A percentile compares a stretch with the other conserved stretches of the same genome.
These are phyloP conservation scores for Trididemnum clinides DNA, from an alignment of 23 tunicate species.

Conservation along the genomic window DNA sequence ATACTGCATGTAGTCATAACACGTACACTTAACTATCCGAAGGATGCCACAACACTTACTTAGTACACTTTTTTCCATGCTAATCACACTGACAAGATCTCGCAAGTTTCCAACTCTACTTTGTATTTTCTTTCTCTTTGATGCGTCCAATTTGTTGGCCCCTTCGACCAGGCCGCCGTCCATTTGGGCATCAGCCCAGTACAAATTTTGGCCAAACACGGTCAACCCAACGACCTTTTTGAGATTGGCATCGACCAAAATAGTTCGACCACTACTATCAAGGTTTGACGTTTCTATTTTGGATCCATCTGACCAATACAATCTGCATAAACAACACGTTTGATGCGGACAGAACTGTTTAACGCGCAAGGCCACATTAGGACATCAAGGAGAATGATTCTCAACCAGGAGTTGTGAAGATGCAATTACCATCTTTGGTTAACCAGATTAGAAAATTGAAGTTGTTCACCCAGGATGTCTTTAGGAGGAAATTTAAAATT, in stretches of 20 bases:
- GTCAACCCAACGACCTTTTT: conserved; percentile 52
- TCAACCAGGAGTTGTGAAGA: too few species aligned
- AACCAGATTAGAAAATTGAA: too few species aligned
- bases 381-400: too few species aligned
- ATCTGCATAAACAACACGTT: conserved; percentile 34
- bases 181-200: conserved; percentile 66
- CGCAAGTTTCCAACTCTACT: conserved; percentile 51
- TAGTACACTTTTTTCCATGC: conserved; percentile 26
- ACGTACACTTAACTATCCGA: too few species aligned
- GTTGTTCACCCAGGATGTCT: too few species aligned
- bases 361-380: too few species aligned
- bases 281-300: conserved; percentile 35
- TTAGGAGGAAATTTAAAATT: too few species aligned
- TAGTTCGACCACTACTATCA: conserved; percentile 55
- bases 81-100: conserved; percentile 50
- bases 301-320: conserved; percentile 74
- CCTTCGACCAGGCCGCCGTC: conserved; percentile 61
- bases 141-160: conserved; percentile 48
- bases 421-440: too few species aligned
- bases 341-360: too few species aligned
- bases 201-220: conserved; percentile 73
- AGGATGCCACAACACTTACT: conserved; percentile 1
- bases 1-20: too few species aligned
- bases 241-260: not conserved
- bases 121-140: conserved; percentile 49